Base-by-base conservation (phyloP, 2,113 vertebrate genomes). In the Lophius piscatorius region DNA sequence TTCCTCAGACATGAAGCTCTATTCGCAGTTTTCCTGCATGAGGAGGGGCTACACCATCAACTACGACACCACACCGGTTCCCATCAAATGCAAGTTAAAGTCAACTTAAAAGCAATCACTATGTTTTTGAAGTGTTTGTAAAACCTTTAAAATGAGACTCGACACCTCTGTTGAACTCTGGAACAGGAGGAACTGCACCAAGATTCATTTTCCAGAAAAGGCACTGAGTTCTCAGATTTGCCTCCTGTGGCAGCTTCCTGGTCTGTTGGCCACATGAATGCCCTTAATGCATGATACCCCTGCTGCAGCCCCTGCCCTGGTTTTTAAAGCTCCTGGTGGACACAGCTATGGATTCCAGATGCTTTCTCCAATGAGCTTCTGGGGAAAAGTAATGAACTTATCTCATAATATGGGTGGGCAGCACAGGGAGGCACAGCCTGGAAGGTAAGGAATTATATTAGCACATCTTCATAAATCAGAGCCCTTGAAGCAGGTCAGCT, bases 281-380 rank as follows among this genome's bases (percentile, higher is more conserved):
- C 54, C 52, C 69, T 60, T 31, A 35, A 3, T 6, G 55, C 44
- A 61, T 38, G 14, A 68, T 76, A 50, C 68, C 74, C 60, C 47
- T 66, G 57, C 49, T 76, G 61, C 63, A 55, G 67, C 48, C 61
- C 50, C 51, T 50, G 58, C 68, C 79, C 65, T 70, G 63, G 21
- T 36, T 73, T 85, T 83, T 64, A 77, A 76, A 63, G 22, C 54
- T 51, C 61, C 46, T 64, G 70, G 67, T 83, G 80, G 76, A 50
- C 54, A 73, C 50, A 64, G 76, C 78, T 86, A 86, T 89, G 62
- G 68, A 64, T 90, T 90, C 83, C 88, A 91, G 84, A 90, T 91
- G 83, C 39, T 55, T 49, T 52, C 61, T 71, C 52, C 29, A 17
- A 16, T 65, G 45, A 69, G 70, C 73, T 80, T 81, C 86, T 40